These are phyloP conservation scores for Austrolebias charrua DNA, from an alignment of 2,797 vertebrate genomes.

Conservation along the genomic window DNA sequence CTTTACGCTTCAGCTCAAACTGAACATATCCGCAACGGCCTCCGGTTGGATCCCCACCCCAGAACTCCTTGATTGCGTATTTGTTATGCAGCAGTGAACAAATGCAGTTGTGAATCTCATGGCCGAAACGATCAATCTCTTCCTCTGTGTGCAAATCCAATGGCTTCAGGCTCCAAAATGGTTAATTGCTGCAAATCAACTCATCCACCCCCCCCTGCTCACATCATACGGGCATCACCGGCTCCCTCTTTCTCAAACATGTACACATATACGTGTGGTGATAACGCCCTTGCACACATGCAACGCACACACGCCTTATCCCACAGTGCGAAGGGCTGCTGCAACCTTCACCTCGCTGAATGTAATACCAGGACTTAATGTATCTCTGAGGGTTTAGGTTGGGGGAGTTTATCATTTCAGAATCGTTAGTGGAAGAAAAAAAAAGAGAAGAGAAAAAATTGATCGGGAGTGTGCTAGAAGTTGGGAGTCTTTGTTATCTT, in stretches of 20 bases:
- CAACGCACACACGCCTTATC: conserved; percentile 67
- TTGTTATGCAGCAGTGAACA: conserved; percentile 77
- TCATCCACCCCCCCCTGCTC: conserved; percentile 53
- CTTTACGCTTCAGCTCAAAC: conserved; percentile 17
- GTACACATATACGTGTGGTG: conserved; percentile 51
- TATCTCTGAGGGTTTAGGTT: conserved; percentile 86
- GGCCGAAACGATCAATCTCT: conserved; percentile 78
- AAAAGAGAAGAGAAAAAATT: conserved; percentile 81
- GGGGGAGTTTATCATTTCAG: conserved; percentile 92
- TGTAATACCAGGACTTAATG: conserved; percentile 87
- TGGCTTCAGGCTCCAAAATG: conserved; percentile 79
- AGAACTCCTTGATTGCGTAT: conserved; percentile 77
- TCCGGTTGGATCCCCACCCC: conserved; percentile 54
- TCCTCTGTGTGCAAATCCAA: conserved; percentile 72
- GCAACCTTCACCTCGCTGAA: conserved; percentile 85
- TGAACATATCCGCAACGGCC: conserved; percentile 32
- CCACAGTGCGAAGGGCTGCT: conserved; percentile 78
- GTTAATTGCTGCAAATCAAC: conserved; percentile 83
- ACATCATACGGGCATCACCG: conserved; percentile 42
- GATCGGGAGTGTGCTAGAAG: conserved; percentile 98
- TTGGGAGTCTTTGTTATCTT: conserved; percentile 98
- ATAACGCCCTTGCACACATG: conserved; percentile 48
- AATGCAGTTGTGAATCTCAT: conserved; percentile 76
- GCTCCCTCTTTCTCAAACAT: conserved; percentile 44
- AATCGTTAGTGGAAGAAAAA: conserved; percentile 90